Evolutionary conservation across 2,797 vertebrate species (phyloP), one percentile per base, ranked within the genome.

Genomic region (Discoglossus pictus): DNA sequence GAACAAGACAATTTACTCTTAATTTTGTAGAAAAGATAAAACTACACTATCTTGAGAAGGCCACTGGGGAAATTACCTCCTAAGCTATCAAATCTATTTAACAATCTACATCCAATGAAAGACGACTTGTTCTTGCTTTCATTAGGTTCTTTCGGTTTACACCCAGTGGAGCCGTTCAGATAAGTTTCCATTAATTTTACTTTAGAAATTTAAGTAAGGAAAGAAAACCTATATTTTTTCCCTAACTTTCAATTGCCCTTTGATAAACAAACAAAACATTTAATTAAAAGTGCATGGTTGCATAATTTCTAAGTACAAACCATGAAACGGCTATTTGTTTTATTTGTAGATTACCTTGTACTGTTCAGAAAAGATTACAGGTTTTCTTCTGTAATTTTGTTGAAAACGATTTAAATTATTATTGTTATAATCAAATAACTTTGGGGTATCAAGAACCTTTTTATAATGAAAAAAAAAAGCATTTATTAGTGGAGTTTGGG

Each of bases 51-150:
- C 92, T 92, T 89, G 87, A 82, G 91, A 92, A 87, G 83, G 90
- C 93, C 94, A 96, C 93, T 87, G 81, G 93, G 93, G 94, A 98
- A 98, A 98, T 97, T 95, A 97, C 98, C 85, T 93, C 89, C 77
- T 85, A 76, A 80, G 73, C 87, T 88, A 92, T 91, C 91, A 93
- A 93, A 94, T 93, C 79, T 78, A 73, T 77, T 78, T 61, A 71
- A 90, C 95, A 93, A 87, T 79, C 79, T 83, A 39, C 78, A 84
- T 82, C 81, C 86, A 65, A 80, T 81, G 87, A 93, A 89, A 90
- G 92, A 87, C 83, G 86, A 88, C 88, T 84, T 78, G 68, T 53
- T 76, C 43, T 82, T 87, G 85, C 81, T 91, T 92, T 91, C 87
- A 94, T 93, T 93, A 88, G 87, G 87, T 88, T 87, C 88, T 92